Conservation (phyloP, 2,888 invertebrate genomes). For the Stegophylla sp. region DNA sequence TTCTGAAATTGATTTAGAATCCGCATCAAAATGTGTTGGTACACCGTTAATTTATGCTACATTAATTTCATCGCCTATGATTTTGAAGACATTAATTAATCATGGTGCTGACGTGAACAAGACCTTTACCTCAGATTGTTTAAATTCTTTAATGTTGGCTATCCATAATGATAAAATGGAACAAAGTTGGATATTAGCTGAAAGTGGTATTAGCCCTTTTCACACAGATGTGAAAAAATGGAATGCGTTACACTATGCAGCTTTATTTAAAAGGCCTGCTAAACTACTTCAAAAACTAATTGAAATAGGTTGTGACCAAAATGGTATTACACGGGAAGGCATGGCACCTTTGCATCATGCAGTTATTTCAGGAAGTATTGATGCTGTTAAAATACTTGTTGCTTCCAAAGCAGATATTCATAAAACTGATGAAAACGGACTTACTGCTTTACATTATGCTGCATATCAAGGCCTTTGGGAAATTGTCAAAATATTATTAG, state of each 20-base stretch:
- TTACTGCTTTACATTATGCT: conserved; percentile 57
- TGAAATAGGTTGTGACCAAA: conserved; percentile 47
- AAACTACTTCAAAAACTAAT: conserved; percentile 36
- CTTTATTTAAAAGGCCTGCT: conserved; percentile 41
- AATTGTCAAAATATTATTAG: conserved; percentile 43
- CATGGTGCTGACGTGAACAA: conserved; percentile 51
- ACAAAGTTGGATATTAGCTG: conserved; percentile 50
- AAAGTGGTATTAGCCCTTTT: conserved; percentile 46
- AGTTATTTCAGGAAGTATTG: conserved; percentile 74
- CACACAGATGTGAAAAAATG: conserved; percentile 55
- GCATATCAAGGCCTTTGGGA: conserved; percentile 52
- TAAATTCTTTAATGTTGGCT: conserved; percentile 47
- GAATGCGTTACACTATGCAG: conserved; percentile 54
- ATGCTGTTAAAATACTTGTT: conserved; percentile 60
- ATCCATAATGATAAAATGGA: conserved; percentile 45
- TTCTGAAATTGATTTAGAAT: conserved; percentile 47
- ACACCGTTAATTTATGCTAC: conserved; percentile 53
- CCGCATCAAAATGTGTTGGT: conserved; percentile 27
- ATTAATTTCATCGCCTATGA: conserved; percentile 31
- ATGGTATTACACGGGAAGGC: conserved; percentile 71
- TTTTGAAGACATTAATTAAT: conserved; percentile 46
- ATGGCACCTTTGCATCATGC: conserved; percentile 84
- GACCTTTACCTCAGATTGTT: conserved; percentile 48
- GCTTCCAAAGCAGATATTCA: conserved; percentile 28
- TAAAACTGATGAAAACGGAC: conserved; percentile 52